phyloP scores from a whole-genome alignment of 2,113 vertebrate genomes.

The Recurvirostra avosetta region DNA sequence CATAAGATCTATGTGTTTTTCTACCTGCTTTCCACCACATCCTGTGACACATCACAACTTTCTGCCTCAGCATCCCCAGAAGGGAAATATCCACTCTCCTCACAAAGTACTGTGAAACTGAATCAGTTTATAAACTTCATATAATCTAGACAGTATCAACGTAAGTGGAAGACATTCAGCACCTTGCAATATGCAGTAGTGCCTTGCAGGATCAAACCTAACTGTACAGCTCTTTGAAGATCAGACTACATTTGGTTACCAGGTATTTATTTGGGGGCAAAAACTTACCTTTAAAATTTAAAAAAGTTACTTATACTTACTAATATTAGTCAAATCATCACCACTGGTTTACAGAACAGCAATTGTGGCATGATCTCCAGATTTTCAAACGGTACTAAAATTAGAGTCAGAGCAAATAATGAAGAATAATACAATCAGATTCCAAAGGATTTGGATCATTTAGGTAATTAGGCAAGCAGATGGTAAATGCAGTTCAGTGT shows the following conservation, averaged over 20 bases:
- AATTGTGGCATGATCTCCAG: not conserved
- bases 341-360: not conserved
- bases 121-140: not conserved
- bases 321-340: not conserved
- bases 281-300: not conserved
- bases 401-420: conserved; percentile 44
- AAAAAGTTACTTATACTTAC: not conserved
- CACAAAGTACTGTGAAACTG: not conserved
- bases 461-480: conserved; percentile 62
- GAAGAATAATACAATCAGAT: conserved; percentile 39
- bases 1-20: not conserved
- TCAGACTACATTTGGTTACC: too few relatives aligned
- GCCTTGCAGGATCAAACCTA: not conserved
- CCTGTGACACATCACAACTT: not conserved
- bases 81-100: not conserved
- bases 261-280: not conserved
- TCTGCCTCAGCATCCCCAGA: not conserved
- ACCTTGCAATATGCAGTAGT: not conserved
- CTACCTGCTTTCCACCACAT: not conserved
- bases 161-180: not conserved
- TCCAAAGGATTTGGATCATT: conserved; percentile 49
- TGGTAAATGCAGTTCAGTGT: conserved; percentile 17
- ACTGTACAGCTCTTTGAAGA: not conserved
- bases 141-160: not conserved
- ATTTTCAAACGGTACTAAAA: conserved; percentile 35